phyloP scores from a whole-genome alignment of 2,797 vertebrate genomes.

The Bradypus variegatus region DNA sequence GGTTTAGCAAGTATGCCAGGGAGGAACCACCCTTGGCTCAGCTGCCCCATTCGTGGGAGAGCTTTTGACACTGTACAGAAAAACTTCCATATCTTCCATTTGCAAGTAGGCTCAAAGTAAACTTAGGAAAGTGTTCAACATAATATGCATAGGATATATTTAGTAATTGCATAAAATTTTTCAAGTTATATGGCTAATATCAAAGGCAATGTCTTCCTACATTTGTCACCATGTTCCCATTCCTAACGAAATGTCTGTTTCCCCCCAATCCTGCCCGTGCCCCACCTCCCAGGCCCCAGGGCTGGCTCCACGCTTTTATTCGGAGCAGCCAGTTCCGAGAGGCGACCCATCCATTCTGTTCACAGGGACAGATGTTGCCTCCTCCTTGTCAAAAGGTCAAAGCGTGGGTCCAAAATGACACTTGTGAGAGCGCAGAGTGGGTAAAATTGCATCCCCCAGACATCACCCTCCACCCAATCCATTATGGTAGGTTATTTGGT shows the following conservation, averaged over 20 bases:
- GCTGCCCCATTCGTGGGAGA: slow-evolving; percentile 3
- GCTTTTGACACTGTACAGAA: slow-evolving; percentile 29
- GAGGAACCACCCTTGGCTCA: background rate
- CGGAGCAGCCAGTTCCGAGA: slow-evolving; percentile 25
- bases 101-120: slow-evolving; percentile 41
- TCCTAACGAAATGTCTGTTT: background rate
- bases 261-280: background rate
- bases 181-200: slow-evolving; percentile 66
- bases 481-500: accelerated
- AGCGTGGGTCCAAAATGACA: background rate
- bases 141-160: slow-evolving; percentile 47
- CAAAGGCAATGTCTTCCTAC: slow-evolving; percentile 57
- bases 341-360: background rate
- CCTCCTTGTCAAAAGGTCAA: background rate
- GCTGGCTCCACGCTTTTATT: background rate
- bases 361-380: background rate
- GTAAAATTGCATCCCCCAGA: accelerated
- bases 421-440: background rate
- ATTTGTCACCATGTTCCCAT: background rate
- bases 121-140: slow-evolving; percentile 13
- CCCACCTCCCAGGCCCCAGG: background rate
- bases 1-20: slow-evolving; percentile 4
- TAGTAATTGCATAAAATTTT: slow-evolving; percentile 60
- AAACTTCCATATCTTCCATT: background rate
- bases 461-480: accelerated